A percentile compares a stretch with the other conserved stretches of the same genome.
Evolutionary conservation across 2,113 vertebrate genomes (phyloP).

Genomic region (Poeciliopsis turrubarensis): DNA sequence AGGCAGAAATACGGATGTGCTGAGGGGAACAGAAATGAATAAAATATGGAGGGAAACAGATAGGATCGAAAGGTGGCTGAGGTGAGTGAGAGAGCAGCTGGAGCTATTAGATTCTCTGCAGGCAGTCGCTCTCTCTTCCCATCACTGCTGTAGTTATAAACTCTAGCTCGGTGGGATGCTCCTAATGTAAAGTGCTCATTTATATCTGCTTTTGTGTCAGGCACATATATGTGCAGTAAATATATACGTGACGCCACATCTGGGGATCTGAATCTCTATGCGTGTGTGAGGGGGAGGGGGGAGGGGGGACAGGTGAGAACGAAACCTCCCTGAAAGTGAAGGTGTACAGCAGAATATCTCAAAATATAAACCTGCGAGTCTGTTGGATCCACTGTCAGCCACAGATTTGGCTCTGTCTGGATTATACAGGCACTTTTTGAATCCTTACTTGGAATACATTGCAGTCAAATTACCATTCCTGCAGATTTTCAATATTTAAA

Average conservation of each 20-base stretch:
- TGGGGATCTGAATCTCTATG: conserved; percentile 21
- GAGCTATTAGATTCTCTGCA: conserved; percentile 59
- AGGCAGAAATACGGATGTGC: conserved; percentile 55
- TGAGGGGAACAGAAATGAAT: conserved; percentile 68
- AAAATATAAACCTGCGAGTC: conserved; percentile 21
- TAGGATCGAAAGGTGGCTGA: conserved; percentile 61
- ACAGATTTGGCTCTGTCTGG: conserved; percentile 17
- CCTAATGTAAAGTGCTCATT: conserved; percentile 35
- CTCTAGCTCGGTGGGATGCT: conserved; percentile 23
- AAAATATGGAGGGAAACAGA: conserved; percentile 67
- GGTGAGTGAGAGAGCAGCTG: conserved; percentile 57
- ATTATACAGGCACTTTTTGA: conserved; percentile 35
- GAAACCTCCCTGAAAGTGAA: conserved; percentile 24
- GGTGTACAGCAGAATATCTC: conserved; percentile 31
- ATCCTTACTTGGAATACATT: conserved; percentile 17
- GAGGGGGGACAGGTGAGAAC: neutral
- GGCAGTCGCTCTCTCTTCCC: conserved; percentile 23
- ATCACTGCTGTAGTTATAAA: conserved; percentile 47
- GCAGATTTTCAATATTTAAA: conserved; percentile 32
- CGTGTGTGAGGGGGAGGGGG: neutral
- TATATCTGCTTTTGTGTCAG: conserved; percentile 16
- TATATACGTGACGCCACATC: conserved; percentile 10
- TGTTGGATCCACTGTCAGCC: conserved; percentile 19
- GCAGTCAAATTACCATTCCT: conserved; percentile 19
- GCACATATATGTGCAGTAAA: conserved; percentile 5